A percentile compares a stretch with the other conserved stretches of the same genome.
Conservation (phyloP, 2,797 vertebrate species). For the Cuniculus paca region DNA sequence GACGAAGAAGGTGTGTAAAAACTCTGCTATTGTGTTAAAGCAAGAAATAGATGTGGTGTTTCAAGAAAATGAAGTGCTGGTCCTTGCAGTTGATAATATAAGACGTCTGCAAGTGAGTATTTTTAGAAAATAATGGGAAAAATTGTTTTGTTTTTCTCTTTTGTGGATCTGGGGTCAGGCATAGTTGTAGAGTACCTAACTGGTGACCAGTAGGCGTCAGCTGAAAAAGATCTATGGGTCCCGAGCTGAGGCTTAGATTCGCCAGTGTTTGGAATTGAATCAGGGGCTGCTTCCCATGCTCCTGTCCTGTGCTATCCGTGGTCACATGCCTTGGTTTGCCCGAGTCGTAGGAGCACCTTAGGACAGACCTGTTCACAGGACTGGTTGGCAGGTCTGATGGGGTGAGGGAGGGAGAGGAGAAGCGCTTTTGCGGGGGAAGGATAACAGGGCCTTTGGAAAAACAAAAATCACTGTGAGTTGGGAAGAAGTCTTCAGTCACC, state of each 20-base stretch:
- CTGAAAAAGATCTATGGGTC: slow-evolving; percentile 31
- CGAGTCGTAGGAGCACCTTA: background rate
- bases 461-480: background rate
- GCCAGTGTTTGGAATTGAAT: slow-evolving; percentile 37
- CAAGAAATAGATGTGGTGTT: slow-evolving; percentile 95
- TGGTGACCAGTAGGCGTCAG: background rate
- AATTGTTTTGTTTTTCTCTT: slow-evolving; percentile 60
- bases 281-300: background rate
- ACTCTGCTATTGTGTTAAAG: slow-evolving; percentile 93
- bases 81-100: slow-evolving; percentile 94
- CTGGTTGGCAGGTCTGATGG: background rate
- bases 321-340: slow-evolving; percentile 14
- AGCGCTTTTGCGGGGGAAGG: slow-evolving; percentile 20
- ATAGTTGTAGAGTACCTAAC: background rate
- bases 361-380: background rate
- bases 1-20: slow-evolving; percentile 94
- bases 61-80: slow-evolving; percentile 87
- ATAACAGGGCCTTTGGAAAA: slow-evolving; percentile 24
- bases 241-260: slow-evolving; percentile 29
- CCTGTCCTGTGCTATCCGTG: background rate
- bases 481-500: background rate
- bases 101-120: slow-evolving; percentile 94
- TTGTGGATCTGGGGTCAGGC: slow-evolving; percentile 47
- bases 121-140: slow-evolving; percentile 59
- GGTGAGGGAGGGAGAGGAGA: background rate